These are phyloP conservation scores for Craniophora ligustri DNA, from an alignment of 2,888 invertebrate genomes.

Conservation along the genomic window DNA sequence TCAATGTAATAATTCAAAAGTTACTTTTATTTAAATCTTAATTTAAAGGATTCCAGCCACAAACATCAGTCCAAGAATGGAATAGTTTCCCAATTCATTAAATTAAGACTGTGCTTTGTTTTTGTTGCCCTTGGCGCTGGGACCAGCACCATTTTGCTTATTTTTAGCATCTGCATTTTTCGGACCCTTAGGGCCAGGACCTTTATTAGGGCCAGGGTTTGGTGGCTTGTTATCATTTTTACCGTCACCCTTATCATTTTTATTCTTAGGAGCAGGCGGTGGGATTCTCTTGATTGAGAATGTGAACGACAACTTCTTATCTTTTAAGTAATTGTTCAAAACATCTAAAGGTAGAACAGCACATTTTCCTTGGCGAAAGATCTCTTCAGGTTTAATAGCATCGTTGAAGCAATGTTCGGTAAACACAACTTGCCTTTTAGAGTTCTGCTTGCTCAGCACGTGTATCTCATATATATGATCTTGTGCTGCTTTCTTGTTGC, in stretches of 20 bases:
- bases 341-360: conserved; percentile 72
- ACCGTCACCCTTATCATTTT: conserved; percentile 52
- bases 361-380: conserved; percentile 75
- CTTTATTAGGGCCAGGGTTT: conserved; percentile 55
- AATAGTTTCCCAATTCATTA: conserved; percentile 1
- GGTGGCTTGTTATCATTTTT: conserved; percentile 55
- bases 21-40: neutral
- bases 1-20: conserved; percentile 19
- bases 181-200: conserved; percentile 49
- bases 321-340: conserved; percentile 70
- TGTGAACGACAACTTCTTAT: conserved; percentile 71
- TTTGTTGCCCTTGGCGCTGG: conserved; percentile 25
- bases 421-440: conserved; percentile 71
- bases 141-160: conserved; percentile 44
- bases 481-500: conserved; percentile 71
- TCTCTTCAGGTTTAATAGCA: conserved; percentile 73
- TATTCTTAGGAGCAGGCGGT: conserved; percentile 53
- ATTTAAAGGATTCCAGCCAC: neutral
- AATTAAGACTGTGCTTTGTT: conserved; percentile 34
- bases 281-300: conserved; percentile 72
- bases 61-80: neutral
- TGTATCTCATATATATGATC: conserved; percentile 80
- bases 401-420: conserved; percentile 80
- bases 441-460: conserved; percentile 71
- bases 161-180: conserved; percentile 36